A percentile compares a stretch with the other conserved stretches of the same genome.
Evolutionary conservation across 2,797 vertebrate genomes (phyloP).

Genomic region (Falco naumanni): DNA sequence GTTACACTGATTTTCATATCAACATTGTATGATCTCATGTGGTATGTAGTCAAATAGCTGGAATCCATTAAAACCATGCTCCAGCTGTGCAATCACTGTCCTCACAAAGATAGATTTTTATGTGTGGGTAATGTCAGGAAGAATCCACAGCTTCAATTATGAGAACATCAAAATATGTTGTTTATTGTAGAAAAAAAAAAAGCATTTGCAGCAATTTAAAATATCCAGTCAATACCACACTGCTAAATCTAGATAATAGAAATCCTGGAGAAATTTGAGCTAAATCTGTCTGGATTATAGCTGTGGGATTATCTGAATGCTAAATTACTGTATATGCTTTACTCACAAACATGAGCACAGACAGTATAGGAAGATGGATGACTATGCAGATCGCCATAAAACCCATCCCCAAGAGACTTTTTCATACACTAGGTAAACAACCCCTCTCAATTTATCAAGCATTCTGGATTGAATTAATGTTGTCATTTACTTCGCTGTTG

Average conservation of each 20-base stretch:
- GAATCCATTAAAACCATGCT: slow-evolving; percentile 53
- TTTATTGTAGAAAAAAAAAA: slow-evolving; percentile 62
- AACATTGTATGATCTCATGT: not conserved
- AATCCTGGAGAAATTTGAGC: slow-evolving; percentile 66
- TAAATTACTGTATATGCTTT: slow-evolving; percentile 70
- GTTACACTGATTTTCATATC: not conserved
- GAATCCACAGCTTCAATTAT: slow-evolving; percentile 36
- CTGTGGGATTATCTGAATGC: slow-evolving; percentile 65
- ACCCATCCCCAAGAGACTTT: slow-evolving; percentile 25
- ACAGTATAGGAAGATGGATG: slow-evolving; percentile 55
- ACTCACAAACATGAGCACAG: slow-evolving; percentile 41
- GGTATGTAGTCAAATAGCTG: slow-evolving; percentile 38
- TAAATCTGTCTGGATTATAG: slow-evolving; percentile 74
- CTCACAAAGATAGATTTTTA: slow-evolving; percentile 42
- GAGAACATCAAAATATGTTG: slow-evolving; percentile 52
- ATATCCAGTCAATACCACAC: slow-evolving; percentile 56
- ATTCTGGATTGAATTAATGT: slow-evolving; percentile 41
- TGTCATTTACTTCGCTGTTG: slow-evolving; percentile 34
- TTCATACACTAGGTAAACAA: slow-evolving; percentile 45
- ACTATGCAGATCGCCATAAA: slow-evolving; percentile 58
- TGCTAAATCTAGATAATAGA: slow-evolving; percentile 73
- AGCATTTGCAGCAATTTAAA: slow-evolving; percentile 51
- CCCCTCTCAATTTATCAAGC: slow-evolving; percentile 49
- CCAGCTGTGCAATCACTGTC: slow-evolving; percentile 59
- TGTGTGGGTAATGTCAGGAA: slow-evolving; percentile 40